phyloP scores from a whole-genome alignment of 2,113 vertebrate species.

The Bothrops jararaca region DNA sequence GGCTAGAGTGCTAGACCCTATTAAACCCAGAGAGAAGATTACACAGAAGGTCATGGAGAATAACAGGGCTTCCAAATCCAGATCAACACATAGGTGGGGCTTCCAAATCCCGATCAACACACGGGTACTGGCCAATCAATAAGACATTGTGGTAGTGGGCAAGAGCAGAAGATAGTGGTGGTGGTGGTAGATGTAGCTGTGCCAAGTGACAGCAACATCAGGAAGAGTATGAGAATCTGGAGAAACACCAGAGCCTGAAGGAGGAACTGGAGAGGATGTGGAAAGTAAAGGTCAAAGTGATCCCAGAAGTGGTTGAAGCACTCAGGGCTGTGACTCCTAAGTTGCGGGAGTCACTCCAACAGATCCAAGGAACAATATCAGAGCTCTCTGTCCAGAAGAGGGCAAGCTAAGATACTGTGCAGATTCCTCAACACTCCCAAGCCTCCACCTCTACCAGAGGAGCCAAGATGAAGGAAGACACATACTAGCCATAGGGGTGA shows the following conservation, averaged over 20 bases:
- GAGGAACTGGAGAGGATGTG: too few relatives aligned
- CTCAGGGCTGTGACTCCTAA: neutral
- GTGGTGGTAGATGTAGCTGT: neutral
- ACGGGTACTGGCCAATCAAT: neutral
- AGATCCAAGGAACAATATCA: neutral
- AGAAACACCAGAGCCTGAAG: too few relatives aligned
- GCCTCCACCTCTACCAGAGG: neutral
- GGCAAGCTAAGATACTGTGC: neutral
- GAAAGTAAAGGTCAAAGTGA: too few relatives aligned
- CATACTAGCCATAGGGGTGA: neutral
- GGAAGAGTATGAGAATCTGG: too few relatives aligned
- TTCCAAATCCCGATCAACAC: neutral
- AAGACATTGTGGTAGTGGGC: neutral
- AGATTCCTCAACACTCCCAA: neutral
- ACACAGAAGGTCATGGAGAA: neutral
- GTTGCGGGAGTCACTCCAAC: neutral
- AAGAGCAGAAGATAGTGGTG: neutral
- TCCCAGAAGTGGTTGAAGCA: neutral
- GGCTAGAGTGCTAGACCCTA: too few relatives aligned
- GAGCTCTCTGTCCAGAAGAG: neutral
- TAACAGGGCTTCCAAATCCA: neutral
- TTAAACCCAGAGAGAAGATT: too few relatives aligned
- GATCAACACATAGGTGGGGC: neutral
- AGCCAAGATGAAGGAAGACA: neutral
- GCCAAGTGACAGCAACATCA: too few relatives aligned